Base-by-base conservation (phyloP, 2,888 invertebrate species). In the Trichacis sp. region DNA sequence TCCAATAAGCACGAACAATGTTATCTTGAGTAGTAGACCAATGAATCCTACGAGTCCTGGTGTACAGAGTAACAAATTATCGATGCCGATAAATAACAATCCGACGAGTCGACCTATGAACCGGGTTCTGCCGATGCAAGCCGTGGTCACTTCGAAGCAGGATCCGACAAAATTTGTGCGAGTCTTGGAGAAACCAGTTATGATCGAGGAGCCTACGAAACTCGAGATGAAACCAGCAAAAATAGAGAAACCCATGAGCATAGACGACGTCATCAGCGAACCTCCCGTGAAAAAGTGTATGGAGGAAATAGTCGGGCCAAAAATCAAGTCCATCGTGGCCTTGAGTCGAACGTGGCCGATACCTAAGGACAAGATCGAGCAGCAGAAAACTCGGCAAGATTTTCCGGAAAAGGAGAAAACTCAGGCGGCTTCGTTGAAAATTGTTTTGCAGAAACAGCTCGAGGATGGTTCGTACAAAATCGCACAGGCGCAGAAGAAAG, bases 111-210 rank as follows among this genome's bases (percentile, higher is more conserved):
- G 93, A 60, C 93, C 93, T 40, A 93, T 93, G 87, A 93, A 92
- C 78, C 87, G 93, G 66, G 93, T 93, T 1, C 78, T 93, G 50
- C 93, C 93, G 8, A 90, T 93, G 88, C 93, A 92, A 74, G 90
- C 92, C 66, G 88, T 89, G 53, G 88, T 89, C 58, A 87, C 88
- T 6, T 87, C 88, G 72, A 88, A 88, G 73, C 87, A 87, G 42
- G 77, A 83, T 59, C 81, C 85, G 14, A 78, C 81, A 0, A 77
- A 78, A 57, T 50, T 68, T 0, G 65, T 72, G 12, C 3, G 4
- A 8, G 24, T 24, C 8, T 3, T 24, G 24, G 65, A 77, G 40
- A 82, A 79, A 45, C 66, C 73, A 0, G 70, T 76, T 11, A 62
- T 64, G 9, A 73, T 79, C 9, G 79, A 82, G 12, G 81, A 82